Evolutionary conservation across 2,888 invertebrate genomes (phyloP), one percentile per base, ranked within the genome.

Genomic region (Polydrusus cervinus): DNA sequence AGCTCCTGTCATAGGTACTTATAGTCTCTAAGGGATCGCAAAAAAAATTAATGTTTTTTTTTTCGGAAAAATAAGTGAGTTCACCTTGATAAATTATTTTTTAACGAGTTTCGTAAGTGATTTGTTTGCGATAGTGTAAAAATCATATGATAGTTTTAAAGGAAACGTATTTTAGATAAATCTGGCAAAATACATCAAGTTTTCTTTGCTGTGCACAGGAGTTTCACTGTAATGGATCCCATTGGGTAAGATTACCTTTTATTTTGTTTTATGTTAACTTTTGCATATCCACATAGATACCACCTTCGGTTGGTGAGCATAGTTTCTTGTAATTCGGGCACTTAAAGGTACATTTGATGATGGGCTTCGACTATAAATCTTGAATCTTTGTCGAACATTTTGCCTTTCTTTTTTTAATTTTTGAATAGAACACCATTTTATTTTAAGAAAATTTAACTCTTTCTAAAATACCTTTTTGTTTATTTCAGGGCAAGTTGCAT

Each of bases 401-500:
- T n/a, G n/a, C n/a, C n/a, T n/a, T n/a, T n/a, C n/a, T n/a, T n/a
- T n/a, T n/a, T n/a, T n/a, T n/a, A n/a, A n/a, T n/a, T n/a, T n/a
- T n/a, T n/a, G n/a, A n/a, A n/a, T n/a, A n/a, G n/a, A n/a, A n/a
- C 34, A 34, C 25, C 25, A 25, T 25, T n/a, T n/a, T n/a, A n/a
- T n/a, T n/a, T n/a, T n/a, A n/a, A n/a, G n/a, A n/a, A 5, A 25
- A 25, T 25, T 25, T 1, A 25, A 25, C 25, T 25, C 8, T 11
- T 40, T 70, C 45, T 45, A 20, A 18, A 30, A 73, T 18, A 49
- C 8, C 10, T 69, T 49, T 70, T 74, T 69, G 67, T 75, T 73
- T 73, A 51, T 80, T 82, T 71, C 76, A 82, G 82, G 47, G 80
- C 80, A 34, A 82, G 82, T 66, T 80, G 79, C 38, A 65, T 78